phyloP scores from a whole-genome alignment of 2,888 invertebrate species.

The Desoria tigrina region DNA sequence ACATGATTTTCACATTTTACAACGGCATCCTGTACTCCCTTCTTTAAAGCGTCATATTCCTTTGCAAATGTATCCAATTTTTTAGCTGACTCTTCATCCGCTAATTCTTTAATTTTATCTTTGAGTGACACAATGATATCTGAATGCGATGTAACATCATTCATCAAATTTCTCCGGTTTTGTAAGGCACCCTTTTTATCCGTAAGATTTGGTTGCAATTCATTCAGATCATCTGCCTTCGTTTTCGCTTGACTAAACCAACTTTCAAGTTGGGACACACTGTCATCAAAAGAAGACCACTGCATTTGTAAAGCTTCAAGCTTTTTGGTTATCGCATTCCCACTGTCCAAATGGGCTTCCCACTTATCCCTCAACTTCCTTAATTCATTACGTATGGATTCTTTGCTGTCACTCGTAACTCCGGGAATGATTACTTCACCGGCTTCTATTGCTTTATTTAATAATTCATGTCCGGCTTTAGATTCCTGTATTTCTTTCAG shows the following conservation, averaged over 20 bases:
- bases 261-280: slow-evolving; percentile 78
- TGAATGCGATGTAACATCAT: slow-evolving; percentile 83
- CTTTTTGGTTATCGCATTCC: slow-evolving; percentile 80
- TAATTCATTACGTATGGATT: slow-evolving; percentile 77
- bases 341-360: slow-evolving; percentile 79
- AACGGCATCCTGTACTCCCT: slow-evolving; percentile 69
- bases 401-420: slow-evolving; percentile 83
- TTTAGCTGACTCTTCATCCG: slow-evolving; percentile 76
- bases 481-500: slow-evolving; percentile 57
- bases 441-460: slow-evolving; percentile 78
- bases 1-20: slow-evolving; percentile 71
- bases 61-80: slow-evolving; percentile 73
- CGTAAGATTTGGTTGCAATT: slow-evolving; percentile 75
- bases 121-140: slow-evolving; percentile 79
- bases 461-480: slow-evolving; percentile 74
- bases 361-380: slow-evolving; percentile 77
- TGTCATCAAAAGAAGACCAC: slow-evolving; percentile 89
- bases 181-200: slow-evolving; percentile 88
- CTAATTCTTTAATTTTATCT: slow-evolving; percentile 75
- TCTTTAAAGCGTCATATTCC: slow-evolving; percentile 69
- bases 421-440: slow-evolving; percentile 86
- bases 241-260: slow-evolving; percentile 81
- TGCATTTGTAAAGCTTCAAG: slow-evolving; percentile 87
- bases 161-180: slow-evolving; percentile 73
- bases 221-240: slow-evolving; percentile 69